Percentiles rank a stretch among this genome's conserved stretches.
Conservation (phyloP, 2,113 vertebrate species). For the Thalassoma bifasciatum region DNA sequence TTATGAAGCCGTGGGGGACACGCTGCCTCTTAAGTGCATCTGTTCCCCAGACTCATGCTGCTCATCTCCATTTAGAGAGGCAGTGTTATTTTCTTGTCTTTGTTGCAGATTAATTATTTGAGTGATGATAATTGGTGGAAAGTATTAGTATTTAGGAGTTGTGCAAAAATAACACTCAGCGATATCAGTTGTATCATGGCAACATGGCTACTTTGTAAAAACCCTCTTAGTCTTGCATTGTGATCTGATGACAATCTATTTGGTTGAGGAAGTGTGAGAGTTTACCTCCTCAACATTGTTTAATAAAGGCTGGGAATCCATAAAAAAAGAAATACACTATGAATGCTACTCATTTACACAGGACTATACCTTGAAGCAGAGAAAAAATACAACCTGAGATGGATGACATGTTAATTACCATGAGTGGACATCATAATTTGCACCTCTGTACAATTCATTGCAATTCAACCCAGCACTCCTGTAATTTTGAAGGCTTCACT, state of each 20-base stretch:
- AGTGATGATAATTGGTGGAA: constrained; percentile 24
- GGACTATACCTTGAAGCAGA: background rate
- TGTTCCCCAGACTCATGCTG: constrained; percentile 44
- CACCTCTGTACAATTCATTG: background rate
- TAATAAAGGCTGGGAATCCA: too few species aligned
- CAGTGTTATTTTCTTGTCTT: constrained; percentile 37
- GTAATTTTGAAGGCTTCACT: constrained; percentile 20
- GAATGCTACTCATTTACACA: background rate
- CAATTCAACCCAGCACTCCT: constrained; percentile 4
- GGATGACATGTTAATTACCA: background rate
- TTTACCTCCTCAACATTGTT: too few species aligned
- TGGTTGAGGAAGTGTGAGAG: too few species aligned
- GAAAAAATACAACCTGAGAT: background rate
- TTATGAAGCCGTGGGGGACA: constrained; percentile 12
- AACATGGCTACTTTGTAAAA: background rate
- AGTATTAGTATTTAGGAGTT: background rate
- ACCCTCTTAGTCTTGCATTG: background rate
- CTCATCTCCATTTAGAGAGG: constrained; percentile 49
- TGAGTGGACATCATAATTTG: background rate
- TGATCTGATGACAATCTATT: too few species aligned
- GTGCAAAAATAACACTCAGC: constrained; percentile 3
- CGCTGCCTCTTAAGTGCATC: constrained; percentile 48
- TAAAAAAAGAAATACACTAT: too few species aligned
- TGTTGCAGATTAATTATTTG: constrained; percentile 24
- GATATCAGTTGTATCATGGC: constrained; percentile 21